Conservation (phyloP, 2,888 invertebrate genomes). For the Bursaphelenchus okinawaensis region DNA sequence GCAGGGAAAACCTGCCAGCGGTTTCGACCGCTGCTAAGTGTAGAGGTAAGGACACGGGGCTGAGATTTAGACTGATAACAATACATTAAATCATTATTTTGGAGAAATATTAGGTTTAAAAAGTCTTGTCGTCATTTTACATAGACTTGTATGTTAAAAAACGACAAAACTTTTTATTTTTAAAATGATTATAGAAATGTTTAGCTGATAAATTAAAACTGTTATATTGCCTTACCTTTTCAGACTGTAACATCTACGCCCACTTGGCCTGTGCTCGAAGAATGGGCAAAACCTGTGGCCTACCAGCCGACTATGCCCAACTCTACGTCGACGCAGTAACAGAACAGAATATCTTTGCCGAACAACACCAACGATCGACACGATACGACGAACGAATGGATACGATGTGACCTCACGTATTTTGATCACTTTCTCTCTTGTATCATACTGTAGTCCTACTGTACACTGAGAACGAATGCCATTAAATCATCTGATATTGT, state of each 20-base stretch:
- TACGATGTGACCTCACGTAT: too few relatives aligned
- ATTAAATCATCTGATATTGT: too few relatives aligned
- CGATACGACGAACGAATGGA: background rate
- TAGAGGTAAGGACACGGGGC: background rate
- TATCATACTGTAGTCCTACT: too few relatives aligned
- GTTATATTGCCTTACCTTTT: background rate
- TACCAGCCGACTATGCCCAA: constrained; percentile 8
- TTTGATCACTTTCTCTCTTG: too few relatives aligned
- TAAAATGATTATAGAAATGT: too few relatives aligned
- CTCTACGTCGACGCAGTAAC: constrained; percentile 7
- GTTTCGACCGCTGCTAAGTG: constrained; percentile 1
- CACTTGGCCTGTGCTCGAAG: constrained; percentile 5
- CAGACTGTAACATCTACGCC: constrained; percentile 3
- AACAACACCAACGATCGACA: background rate
- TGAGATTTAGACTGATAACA: background rate
- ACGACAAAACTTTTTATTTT: background rate
- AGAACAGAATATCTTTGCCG: background rate
- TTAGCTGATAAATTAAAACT: too few relatives aligned
- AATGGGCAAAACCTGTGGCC: constrained; percentile 13
- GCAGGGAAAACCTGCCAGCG: constrained; percentile 1
- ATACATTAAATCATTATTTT: background rate
- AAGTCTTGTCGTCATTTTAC: background rate
- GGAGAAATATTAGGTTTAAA: background rate
- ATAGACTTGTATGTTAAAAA: background rate
- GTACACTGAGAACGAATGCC: too few relatives aligned